Base-by-base conservation (phyloP, 2,113 vertebrate genomes). In the Eira barbara region DNA sequence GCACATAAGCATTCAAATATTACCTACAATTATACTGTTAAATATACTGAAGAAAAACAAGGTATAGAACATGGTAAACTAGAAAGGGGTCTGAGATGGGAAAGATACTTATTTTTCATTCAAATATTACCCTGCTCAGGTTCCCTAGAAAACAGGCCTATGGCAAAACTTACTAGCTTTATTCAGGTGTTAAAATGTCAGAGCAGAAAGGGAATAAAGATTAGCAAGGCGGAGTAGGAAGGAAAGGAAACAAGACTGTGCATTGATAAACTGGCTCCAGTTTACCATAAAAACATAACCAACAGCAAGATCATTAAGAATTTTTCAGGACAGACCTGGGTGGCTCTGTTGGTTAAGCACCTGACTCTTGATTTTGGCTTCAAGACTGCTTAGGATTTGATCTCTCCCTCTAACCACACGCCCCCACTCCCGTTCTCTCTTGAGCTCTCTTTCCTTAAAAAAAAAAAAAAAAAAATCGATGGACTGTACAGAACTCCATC, bases 21-120 rank as follows among this genome's bases (percentile, higher is more conserved):
- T 59, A 85, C 20, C 78, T 42, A 59, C 67, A 59, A 74, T 20
- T 39, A 63, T 21, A 42, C 27, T 42, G 34, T 83, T 74, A 63
- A n/a, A 36, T 9, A 47, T 10, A 76, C 14, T 69, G 74, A 88
- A 83, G 86, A 89, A 82, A n/a, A 85, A 93, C 14, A 88, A 89
- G 79, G 61, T 31, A 36, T 11, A 63, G 52, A 59, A 36, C 55
- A 96, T 71, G 27, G 59, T 73, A 71, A 61, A 78, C 13, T 57
- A 25, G 18, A 13, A 34, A 78, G 95, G 45, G 45, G 2, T 21
- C 14, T 45, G 73, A 21, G 23, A 36, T 76, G n/a, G 49, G 39
- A 89, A 92, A 82, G 61, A 55, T n/a, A 94, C 4, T 55, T 67
- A 52, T 63, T 95, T 98, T 73, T 92, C 80, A 97, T 7, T 42